Base-by-base conservation (phyloP, 2,888 invertebrate genomes). In the Lepidocyrtinus sp. region DNA sequence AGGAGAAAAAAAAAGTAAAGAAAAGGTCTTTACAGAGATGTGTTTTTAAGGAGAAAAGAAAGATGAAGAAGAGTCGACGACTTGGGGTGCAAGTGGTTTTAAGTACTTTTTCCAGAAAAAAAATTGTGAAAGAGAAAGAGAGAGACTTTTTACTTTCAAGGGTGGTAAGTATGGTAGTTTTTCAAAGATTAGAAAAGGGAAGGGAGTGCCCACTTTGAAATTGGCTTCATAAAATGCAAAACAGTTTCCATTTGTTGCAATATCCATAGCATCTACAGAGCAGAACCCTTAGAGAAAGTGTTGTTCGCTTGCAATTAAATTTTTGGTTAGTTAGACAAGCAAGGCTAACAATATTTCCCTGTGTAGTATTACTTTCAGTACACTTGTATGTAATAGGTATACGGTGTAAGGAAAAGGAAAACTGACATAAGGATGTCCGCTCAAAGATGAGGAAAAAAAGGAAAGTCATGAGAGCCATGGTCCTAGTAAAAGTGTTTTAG, bases 171-270 rank as follows among this genome's bases (percentile, higher is more conserved):
- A 46, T 24, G 36, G 36, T 12, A 36, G 36, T 36, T 36, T 36
- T 36, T 36, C 36, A 36, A 36, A 36, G 36, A 36, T 12, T 36
- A 36, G 36, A 12, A 12, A 36, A 36, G 12, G 36, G 12, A 22
- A 59, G 17, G 74, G 65, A 74, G 74, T 67, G 65, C 5, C 70
- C 80, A 81, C 36, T 82, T 74, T 78, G 76, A 84, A 84, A 83
- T 84, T 84, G 83, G 82, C 82, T 84, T 82, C 83, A 83, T 85
- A 85, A 85, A 85, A 85, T 85, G 83, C 85, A 85, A 85, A 85
- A 81, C 82, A 83, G 85, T 83, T 83, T 79, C 78, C 67, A 64
- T 74, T 70, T 74, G 65, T 67, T 74, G 61, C 74, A 68, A 36
- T 36, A 36, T 36, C 5, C 36, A 5, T 12, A 36, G 5, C 36